Conservation (phyloP, 1,140 invertebrate genomes). For the Anagrus nilaparvatae region DNA sequence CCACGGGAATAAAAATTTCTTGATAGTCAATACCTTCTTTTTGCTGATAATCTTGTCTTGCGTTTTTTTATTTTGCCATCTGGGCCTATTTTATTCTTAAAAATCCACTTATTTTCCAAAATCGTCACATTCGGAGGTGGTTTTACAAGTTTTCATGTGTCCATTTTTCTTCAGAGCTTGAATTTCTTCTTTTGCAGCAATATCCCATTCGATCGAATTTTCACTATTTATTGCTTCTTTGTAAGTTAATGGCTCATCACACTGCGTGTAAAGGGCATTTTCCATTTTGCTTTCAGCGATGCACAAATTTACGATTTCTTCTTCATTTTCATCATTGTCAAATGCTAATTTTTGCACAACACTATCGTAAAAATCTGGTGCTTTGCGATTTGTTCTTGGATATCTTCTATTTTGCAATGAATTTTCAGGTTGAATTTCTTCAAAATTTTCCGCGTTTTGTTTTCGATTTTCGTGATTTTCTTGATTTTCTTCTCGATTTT, state of each 20-base stretch:
- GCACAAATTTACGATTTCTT: not conserved
- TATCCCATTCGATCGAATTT: slow-evolving; percentile 12
- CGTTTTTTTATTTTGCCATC: no score
- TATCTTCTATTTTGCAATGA: no score
- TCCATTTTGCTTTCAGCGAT: no score
- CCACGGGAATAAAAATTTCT: slow-evolving; percentile 26
- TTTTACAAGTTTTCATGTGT: slow-evolving; percentile 16
- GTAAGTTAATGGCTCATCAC: slow-evolving; percentile 12
- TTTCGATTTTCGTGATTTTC: no score
- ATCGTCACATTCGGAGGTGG: slow-evolving; percentile 15
- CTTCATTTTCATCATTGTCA: slow-evolving; percentile 2
- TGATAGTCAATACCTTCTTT: slow-evolving; percentile 23
- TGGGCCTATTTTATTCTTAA: slow-evolving; percentile 24
- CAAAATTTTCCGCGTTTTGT: no score
- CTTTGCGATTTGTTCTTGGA: no score
- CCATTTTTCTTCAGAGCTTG: slow-evolving; percentile 14
- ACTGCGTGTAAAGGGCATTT: no score
- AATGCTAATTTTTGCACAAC: no score
- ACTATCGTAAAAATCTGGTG: no score
- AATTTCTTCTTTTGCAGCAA: slow-evolving; percentile 18
- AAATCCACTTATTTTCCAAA: slow-evolving; percentile 30
- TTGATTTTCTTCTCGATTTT: not conserved
- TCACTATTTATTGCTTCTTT: slow-evolving; percentile 13
- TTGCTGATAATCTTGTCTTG: slow-evolving; percentile 27
- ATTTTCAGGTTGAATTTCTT: no score